Conservation (phyloP, 2,888 invertebrate species). For the Aplocera efformata region DNA sequence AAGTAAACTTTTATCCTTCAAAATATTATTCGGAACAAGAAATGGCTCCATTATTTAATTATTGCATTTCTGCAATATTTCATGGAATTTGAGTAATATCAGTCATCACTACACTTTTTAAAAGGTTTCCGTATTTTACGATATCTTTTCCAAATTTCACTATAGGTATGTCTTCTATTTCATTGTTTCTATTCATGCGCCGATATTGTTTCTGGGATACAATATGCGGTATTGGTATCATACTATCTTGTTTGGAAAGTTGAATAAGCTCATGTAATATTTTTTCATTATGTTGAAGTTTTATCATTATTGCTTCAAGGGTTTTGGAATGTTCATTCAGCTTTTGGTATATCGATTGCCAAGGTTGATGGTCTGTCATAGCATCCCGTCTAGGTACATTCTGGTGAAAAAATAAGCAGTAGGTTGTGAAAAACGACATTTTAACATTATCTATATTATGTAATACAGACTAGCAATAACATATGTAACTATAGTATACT, state of each 20-base stretch:
- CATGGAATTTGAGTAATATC: conserved; percentile 36
- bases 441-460: no score
- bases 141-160: conserved; percentile 45
- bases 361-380: conserved; percentile 27
- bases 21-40: no score
- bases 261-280: conserved; percentile 42
- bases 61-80: background rate
- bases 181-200: conserved; percentile 26
- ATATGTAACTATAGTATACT: no score
- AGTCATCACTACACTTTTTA: conserved; percentile 37
- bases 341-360: conserved; percentile 49
- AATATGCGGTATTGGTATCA: no score
- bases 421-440: background rate
- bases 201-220: no score
- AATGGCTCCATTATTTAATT: no score
- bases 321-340: conserved; percentile 53
- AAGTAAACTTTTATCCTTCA: no score
- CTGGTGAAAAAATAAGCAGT: conserved; percentile 38
- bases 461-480: no score
- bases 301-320: conserved; percentile 46
- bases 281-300: conserved; percentile 39
- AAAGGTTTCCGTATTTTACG: conserved; percentile 49
- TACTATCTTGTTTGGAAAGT: no score
- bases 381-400: conserved; percentile 39
- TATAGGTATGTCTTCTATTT: conserved; percentile 37